These are phyloP conservation scores for Semotilus atromaculatus DNA, from an alignment of 2,797 vertebrate genomes.

Conservation along the genomic window DNA sequence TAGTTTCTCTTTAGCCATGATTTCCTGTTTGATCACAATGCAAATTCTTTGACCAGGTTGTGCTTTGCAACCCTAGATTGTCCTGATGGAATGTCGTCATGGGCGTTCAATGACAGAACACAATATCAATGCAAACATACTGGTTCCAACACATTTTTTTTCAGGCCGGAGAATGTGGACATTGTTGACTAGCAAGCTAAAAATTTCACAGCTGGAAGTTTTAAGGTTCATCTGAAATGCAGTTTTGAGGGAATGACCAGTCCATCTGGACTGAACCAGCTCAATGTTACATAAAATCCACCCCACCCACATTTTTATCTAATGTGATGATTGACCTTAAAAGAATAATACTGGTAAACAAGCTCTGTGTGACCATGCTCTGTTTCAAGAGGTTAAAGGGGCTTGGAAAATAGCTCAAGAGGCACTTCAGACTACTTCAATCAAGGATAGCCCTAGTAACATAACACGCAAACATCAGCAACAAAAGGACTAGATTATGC, in stretches of 20 bases:
- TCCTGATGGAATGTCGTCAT: conserved; percentile 11
- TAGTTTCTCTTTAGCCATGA: not conserved
- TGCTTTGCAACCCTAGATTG: not conserved
- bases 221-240: not conserved
- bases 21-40: not conserved
- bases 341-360: conserved; percentile 13
- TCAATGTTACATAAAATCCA: not conserved
- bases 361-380: not conserved
- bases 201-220: not conserved
- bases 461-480: conserved; percentile 12
- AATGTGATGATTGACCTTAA: not conserved
- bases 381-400: conserved; percentile 14
- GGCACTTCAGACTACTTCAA: conserved; percentile 13
- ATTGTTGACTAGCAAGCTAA: not conserved
- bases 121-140: conserved; percentile 38
- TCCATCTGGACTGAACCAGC: conserved; percentile 19
- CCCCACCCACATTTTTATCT: not conserved
- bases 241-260: conserved; percentile 18
- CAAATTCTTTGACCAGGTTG: conserved; percentile 1
- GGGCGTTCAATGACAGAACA: not conserved
- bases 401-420: not conserved
- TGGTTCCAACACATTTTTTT: conserved; percentile 54
- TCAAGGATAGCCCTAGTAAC: conserved; percentile 26
- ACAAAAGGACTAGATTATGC: conserved; percentile 11
- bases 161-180: conserved; percentile 1